Percentiles rank a stretch among this genome's conserved stretches.
Conservation (phyloP, 2,113 vertebrate species). For the Oreochromis niloticus region DNA sequence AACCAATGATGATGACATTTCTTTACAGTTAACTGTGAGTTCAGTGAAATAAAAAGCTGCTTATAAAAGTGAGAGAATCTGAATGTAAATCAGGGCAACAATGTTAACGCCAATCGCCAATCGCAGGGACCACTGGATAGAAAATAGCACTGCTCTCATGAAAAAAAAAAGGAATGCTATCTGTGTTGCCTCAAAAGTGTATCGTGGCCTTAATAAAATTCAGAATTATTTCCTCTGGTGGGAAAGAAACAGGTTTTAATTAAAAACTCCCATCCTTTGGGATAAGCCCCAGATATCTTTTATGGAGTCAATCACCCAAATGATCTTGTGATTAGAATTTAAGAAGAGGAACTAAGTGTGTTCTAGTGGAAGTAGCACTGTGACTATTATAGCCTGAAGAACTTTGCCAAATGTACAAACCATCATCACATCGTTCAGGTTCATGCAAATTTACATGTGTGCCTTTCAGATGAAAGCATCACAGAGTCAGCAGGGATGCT, state of each 20-base stretch:
- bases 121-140: background rate
- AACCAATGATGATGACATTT: background rate
- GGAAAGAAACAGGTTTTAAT: conserved; percentile 54
- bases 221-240: conserved; percentile 45
- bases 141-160: background rate
- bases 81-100: background rate
- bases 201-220: conserved; percentile 53
- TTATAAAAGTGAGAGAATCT: background rate
- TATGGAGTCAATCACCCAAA: conserved; percentile 56
- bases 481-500: background rate
- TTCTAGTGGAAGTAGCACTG: background rate
- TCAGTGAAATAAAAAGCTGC: background rate
- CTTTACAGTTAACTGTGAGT: background rate
- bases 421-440: background rate
- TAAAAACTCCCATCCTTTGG: conserved; percentile 42
- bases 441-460: background rate
- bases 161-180: background rate
- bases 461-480: background rate
- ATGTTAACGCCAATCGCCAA: background rate
- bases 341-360: background rate
- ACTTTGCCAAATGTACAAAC: background rate
- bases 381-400: background rate
- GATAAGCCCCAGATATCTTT: conserved; percentile 56
- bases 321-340: conserved; percentile 29
- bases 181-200: background rate